Percentiles rank a stretch among this genome's conserved stretches.
phyloP scores from a whole-genome alignment of 2,888 invertebrate species.

The Syrphus vitripennis region DNA sequence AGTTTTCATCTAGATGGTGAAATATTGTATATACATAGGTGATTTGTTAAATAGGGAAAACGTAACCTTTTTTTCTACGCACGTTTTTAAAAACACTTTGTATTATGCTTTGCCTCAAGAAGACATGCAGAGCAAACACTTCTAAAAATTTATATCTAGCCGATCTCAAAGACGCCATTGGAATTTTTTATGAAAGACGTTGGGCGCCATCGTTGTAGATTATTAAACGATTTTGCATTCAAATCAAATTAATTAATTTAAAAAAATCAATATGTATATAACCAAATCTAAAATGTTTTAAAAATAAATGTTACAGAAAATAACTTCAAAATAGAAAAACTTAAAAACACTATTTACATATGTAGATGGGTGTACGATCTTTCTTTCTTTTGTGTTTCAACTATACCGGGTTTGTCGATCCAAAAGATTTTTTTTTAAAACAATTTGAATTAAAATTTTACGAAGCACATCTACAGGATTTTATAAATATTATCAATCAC shows the following conservation, averaged over 20 bases:
- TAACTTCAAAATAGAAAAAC: slow-evolving; percentile 29
- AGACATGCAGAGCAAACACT: too few relatives aligned
- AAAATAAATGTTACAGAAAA: neutral
- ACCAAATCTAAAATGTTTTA: neutral
- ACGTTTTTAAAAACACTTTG: too few relatives aligned
- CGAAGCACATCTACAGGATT: slow-evolving; percentile 27
- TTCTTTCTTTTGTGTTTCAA: neutral
- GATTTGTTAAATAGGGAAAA: too few relatives aligned
- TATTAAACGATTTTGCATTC: neutral
- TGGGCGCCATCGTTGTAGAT: neutral
- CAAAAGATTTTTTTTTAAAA: slow-evolving; percentile 1
- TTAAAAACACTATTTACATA: neutral
- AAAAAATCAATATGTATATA: too few relatives aligned
- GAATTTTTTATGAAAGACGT: too few relatives aligned
- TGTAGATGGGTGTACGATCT: neutral
- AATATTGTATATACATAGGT: too few relatives aligned
- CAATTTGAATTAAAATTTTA: slow-evolving; percentile 54
- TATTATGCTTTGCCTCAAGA: too few relatives aligned
- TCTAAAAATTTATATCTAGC: too few relatives aligned
- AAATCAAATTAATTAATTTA: neutral
- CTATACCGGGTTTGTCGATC: neutral
- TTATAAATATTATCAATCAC: neutral
- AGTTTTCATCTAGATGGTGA: too few relatives aligned
- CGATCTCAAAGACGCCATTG: neutral
- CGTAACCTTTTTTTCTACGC: too few relatives aligned